phyloP scores from a whole-genome alignment of 2,113 vertebrate genomes.

The Vulpes lagopus region DNA sequence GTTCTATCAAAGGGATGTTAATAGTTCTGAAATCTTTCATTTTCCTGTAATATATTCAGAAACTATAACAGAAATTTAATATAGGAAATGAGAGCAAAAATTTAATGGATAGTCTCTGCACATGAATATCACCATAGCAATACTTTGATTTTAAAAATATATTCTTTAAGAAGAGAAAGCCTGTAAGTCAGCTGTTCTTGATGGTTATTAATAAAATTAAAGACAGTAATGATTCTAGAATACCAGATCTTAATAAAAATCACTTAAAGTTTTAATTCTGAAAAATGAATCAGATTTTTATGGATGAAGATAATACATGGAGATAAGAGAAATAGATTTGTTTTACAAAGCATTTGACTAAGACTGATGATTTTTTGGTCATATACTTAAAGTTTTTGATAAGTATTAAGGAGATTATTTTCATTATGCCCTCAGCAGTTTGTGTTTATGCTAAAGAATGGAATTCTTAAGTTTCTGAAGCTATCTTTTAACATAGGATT shows the following conservation, averaged over 20 bases:
- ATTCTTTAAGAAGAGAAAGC: not conserved
- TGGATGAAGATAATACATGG: not conserved
- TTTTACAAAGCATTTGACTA: not conserved
- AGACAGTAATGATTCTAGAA: not conserved
- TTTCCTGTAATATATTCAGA: not conserved
- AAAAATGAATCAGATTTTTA: constrained; percentile 9
- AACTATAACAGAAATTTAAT: not conserved
- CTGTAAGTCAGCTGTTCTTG: not conserved
- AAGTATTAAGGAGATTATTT: not conserved
- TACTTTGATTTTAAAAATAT: not conserved
- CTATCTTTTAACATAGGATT: not conserved
- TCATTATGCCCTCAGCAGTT: not conserved
- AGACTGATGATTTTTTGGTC: not conserved
- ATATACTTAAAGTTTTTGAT: not conserved
- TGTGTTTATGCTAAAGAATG: not conserved
- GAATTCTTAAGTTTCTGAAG: not conserved
- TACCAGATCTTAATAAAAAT: not conserved
- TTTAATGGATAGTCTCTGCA: not conserved
- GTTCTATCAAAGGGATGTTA: not conserved
- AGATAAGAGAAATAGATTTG: not conserved
- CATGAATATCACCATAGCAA: not conserved
- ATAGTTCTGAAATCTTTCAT: not conserved
- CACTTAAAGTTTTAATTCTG: not conserved
- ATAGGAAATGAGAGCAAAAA: not conserved
- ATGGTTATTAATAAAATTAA: not conserved